Evolutionary conservation across 2,113 vertebrate genomes (phyloP).

Genomic region (Silurus asotus): DNA sequence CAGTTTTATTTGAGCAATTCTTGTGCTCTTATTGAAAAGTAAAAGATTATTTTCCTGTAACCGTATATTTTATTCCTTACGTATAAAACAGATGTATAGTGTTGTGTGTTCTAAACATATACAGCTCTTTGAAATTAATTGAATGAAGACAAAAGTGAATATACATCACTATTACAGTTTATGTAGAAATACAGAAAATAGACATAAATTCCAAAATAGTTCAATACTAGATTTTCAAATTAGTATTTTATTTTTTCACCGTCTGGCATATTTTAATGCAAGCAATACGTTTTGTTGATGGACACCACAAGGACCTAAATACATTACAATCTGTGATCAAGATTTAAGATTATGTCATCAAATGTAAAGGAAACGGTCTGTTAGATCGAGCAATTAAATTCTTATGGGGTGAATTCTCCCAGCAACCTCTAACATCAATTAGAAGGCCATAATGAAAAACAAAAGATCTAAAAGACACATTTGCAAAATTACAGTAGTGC

Average conservation of each 20-base stretch:
- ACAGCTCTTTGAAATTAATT: background rate
- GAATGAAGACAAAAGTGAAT: background rate
- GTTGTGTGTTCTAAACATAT: background rate
- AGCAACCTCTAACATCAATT: no score
- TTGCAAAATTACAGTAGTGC: no score
- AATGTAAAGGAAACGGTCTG: no score
- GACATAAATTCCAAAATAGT: background rate
- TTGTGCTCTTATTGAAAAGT: background rate
- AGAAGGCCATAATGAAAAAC: no score
- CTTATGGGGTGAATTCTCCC: no score
- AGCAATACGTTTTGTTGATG: background rate
- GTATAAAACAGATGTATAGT: background rate
- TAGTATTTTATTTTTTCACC: no score
- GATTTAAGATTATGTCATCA: no score
- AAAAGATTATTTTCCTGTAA: background rate
- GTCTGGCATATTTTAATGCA: background rate
- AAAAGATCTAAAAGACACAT: no score
- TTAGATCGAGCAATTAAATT: no score
- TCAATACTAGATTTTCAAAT: background rate
- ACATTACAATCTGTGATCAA: background rate
- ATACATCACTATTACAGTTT: background rate
- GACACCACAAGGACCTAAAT: background rate
- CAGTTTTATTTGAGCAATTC: background rate
- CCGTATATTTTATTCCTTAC: background rate
- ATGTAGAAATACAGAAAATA: background rate